A percentile compares a stretch with the other conserved stretches of the same genome.
Conservation (phyloP, 1,140 invertebrate genomes). For the Panagrolaimus sp. region DNA sequence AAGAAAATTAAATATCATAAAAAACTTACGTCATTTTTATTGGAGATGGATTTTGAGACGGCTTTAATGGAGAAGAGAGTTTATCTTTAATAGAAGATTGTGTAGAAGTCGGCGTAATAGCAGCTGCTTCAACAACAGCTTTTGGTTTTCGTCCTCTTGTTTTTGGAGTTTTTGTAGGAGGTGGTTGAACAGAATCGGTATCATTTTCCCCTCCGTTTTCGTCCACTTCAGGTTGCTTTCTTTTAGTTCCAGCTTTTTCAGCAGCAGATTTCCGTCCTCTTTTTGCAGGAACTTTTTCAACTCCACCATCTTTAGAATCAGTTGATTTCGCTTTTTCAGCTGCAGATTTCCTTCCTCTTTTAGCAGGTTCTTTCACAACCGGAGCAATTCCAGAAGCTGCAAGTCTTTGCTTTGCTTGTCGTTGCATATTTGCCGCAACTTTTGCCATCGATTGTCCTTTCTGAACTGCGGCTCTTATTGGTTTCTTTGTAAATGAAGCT, state of each 20-base stretch:
- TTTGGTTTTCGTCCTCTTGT: too few relatives aligned
- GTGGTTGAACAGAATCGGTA: not conserved
- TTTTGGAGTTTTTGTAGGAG: not conserved
- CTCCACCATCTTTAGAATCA: not conserved
- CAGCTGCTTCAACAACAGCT: too few relatives aligned
- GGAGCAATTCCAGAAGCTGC: not conserved
- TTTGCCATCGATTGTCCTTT: slow-evolving; percentile 2
- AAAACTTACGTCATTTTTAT: too few relatives aligned
- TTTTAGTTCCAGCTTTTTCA: not conserved
- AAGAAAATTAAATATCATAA: too few relatives aligned
- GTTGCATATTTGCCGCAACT: not conserved
- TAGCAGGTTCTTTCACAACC: too few relatives aligned
- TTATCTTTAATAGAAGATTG: too few relatives aligned
- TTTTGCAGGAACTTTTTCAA: not conserved
- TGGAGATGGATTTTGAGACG: too few relatives aligned
- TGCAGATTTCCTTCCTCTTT: not conserved
- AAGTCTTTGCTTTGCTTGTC: slow-evolving; percentile 4
- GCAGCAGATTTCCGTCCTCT: not conserved
- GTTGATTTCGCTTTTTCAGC: not conserved
- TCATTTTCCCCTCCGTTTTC: not conserved
- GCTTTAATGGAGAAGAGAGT: too few relatives aligned
- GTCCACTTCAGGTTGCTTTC: not conserved
- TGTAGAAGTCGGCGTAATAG: too few relatives aligned
- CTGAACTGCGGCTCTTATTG: not conserved
- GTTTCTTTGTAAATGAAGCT: too few relatives aligned